Evolutionary conservation across 1,140 invertebrate species (phyloP), one percentile per base, ranked within the genome.

Genomic region (Acromyrmex heyeri): DNA sequence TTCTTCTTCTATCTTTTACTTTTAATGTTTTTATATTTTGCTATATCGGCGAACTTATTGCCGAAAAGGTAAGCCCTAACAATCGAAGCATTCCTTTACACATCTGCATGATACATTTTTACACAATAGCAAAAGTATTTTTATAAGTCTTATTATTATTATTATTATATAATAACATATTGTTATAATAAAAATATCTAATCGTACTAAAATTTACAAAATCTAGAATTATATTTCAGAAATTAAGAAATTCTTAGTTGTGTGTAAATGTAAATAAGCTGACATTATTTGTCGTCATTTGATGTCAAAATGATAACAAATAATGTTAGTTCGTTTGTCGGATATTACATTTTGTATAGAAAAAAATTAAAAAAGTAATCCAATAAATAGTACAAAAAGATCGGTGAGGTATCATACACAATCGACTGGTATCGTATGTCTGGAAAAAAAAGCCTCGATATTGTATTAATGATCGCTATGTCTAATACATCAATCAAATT

Each of bases 1-100:
- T 90, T 18, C 38, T 92, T 10, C 67, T 92, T 24, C 10, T 86
- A 61, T 92, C 92, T 0, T 53, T 92, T 18, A 86, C 57, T 0
- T 91, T 91, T 2, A 93, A 93, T 83, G 88, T 92, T 64, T 92
- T 91, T 50, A 91, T 93, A 85, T 89, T 91, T 67, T 92, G 92
- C 73, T 90, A 92, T 44, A 92, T 93, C 21, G 91, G 92, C 8
- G 91, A 92, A 27, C 57, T 91, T 14, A 73, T 92, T 0, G 73
- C 85, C 0, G 85, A 92, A 12, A 87, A 91, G 77, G 92, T 91
- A 62, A 48, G 0, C 48, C 3, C 0, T 79, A 34, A 53, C 12
- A 55, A 0, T 48, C 34, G 1, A 44, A 76, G 1, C 6, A 62
- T 34, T 76, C 10, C 2, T 48, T 6, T 57, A 18, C 8, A 12